Percentiles rank a stretch among this genome's conserved stretches.
Evolutionary conservation across 2,888 invertebrate species (phyloP).

Genomic region (Stegana nigrithorax): DNA sequence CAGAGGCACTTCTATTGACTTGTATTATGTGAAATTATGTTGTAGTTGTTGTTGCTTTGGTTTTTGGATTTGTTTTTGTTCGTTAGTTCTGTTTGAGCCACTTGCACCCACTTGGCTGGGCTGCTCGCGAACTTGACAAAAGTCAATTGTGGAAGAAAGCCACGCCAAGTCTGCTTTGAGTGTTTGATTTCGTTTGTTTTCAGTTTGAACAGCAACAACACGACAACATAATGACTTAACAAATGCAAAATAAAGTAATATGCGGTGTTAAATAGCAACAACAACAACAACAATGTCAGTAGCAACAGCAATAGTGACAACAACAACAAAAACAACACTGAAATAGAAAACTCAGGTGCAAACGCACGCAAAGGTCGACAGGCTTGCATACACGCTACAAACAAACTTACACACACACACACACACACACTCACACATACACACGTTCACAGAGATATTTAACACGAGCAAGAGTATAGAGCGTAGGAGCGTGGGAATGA

Average conservation of each 20-base stretch:
- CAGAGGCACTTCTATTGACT: too few species aligned
- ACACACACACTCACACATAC: not conserved
- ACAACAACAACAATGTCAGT: conserved; percentile 1
- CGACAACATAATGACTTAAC: conserved; percentile 10
- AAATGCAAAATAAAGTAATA: not conserved
- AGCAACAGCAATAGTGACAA: not conserved
- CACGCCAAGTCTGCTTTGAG: not conserved
- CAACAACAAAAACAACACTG: not conserved
- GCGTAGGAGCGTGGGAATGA: too few species aligned
- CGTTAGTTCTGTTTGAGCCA: not conserved
- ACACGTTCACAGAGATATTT: not conserved
- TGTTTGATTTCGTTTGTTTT: not conserved
- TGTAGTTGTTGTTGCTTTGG: not conserved
- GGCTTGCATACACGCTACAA: not conserved
- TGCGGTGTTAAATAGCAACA: not conserved
- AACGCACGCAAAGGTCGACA: not conserved
- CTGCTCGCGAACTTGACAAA: not conserved
- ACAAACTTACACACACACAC: not conserved
- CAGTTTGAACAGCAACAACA: too few species aligned
- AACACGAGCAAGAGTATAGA: too few species aligned
- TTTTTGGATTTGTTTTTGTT: not conserved
- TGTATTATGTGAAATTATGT: too few species aligned
- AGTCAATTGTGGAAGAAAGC: not conserved
- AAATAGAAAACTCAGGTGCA: too few species aligned
- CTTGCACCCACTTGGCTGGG: not conserved